Conservation (phyloP, 2,888 invertebrate genomes). For the Tiliacea citrago region DNA sequence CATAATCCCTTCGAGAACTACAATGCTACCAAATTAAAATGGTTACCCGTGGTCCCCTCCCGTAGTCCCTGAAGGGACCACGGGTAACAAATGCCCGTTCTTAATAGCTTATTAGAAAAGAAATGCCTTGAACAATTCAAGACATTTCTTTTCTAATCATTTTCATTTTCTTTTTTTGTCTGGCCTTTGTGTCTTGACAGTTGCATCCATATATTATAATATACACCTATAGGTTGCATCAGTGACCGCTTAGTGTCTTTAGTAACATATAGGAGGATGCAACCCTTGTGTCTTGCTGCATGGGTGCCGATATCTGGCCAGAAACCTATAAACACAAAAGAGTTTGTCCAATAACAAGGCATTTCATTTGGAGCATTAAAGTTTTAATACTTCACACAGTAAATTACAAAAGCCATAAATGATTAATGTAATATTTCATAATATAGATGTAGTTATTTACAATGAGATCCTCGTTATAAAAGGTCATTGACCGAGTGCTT, state of each 20-base stretch:
- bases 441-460: conserved; percentile 48
- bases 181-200: not conserved
- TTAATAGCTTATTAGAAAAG: not conserved
- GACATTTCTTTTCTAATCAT: not conserved
- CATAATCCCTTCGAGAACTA: no score
- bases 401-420: conserved; percentile 57
- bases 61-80: no score
- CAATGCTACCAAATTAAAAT: no score
- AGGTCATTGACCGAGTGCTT: conserved; percentile 50
- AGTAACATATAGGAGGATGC: not conserved
- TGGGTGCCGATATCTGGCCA: not conserved
- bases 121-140: not conserved
- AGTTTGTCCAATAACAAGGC: conserved; percentile 15
- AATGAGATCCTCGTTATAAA: conserved; percentile 59
- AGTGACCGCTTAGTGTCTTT: no score
- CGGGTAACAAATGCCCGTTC: no score
- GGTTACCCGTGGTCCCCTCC: no score
- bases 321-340: not conserved
- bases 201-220: not conserved
- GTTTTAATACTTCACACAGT: conserved; percentile 60
- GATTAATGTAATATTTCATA: conserved; percentile 43
- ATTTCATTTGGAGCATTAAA: conserved; percentile 39
- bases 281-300: not conserved
- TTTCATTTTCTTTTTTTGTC: not conserved
- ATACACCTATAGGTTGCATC: not conserved